A percentile compares a stretch with the other conserved stretches of the same genome.
phyloP scores from a whole-genome alignment of 2,888 invertebrate genomes.

The Leptothorax acervorum region DNA sequence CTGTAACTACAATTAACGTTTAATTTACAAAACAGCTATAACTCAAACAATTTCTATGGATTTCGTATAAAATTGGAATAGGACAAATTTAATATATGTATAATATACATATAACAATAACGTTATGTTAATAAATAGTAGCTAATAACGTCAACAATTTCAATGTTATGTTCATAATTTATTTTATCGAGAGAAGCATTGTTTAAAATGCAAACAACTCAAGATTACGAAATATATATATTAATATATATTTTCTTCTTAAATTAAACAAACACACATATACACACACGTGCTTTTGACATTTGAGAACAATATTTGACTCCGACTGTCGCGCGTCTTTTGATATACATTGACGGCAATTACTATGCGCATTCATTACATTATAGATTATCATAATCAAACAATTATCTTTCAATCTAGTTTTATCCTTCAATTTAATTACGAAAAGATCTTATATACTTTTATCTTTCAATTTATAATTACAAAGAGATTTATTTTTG shows the following conservation, averaged over 20 bases:
- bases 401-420: not conserved
- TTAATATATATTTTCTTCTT: not conserved
- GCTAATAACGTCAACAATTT: not conserved
- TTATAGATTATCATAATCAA: conserved; percentile 19
- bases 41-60: not conserved
- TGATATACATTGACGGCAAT: not conserved
- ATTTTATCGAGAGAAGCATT: not conserved
- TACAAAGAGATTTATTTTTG: too few relatives aligned
- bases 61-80: not conserved
- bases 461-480: too few relatives aligned
- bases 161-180: not conserved
- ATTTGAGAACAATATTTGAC: not conserved
- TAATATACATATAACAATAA: not conserved
- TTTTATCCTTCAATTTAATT: too few relatives aligned
- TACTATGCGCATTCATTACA: not conserved
- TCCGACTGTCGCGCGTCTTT: not conserved
- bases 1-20: not conserved
- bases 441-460: too few relatives aligned
- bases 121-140: not conserved
- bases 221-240: not conserved
- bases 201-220: not conserved
- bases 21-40: not conserved
- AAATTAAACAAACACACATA: not conserved
- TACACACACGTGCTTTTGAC: not conserved
- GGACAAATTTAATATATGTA: not conserved